A percentile compares a stretch with the other conserved stretches of the same genome.
Conservation (phyloP, 2,797 vertebrate genomes). For the Helostoma temminkii region DNA sequence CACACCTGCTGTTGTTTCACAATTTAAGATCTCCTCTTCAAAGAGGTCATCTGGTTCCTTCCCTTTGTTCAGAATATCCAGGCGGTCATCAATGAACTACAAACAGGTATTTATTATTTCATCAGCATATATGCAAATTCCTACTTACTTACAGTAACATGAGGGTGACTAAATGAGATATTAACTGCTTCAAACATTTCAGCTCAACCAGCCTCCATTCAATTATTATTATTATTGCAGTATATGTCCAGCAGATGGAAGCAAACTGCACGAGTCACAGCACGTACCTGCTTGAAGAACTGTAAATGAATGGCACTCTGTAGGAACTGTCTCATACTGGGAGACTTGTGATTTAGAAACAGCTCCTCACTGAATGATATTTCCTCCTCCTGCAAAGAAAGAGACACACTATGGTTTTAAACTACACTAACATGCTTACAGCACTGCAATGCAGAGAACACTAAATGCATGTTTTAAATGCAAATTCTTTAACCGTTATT, state of each 20-base stretch:
- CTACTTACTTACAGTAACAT: no score
- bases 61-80: constrained; percentile 87
- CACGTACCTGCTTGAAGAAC: constrained; percentile 90
- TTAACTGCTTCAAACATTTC: no score
- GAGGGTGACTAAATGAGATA: no score
- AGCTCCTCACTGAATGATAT: constrained; percentile 85
- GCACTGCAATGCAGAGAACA: no score
- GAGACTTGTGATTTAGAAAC: constrained; percentile 88
- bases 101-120: background rate
- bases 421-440: no score
- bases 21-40: constrained; percentile 88
- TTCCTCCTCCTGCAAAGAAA: constrained; percentile 80
- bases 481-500: no score
- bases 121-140: background rate
- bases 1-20: constrained; percentile 82
- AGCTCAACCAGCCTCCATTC: background rate
- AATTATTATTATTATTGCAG: background rate
- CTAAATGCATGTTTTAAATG: no score
- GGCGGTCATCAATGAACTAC: constrained; percentile 89
- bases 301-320: constrained; percentile 89
- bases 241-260: constrained; percentile 55
- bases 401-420: background rate
- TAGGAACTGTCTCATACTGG: constrained; percentile 87
- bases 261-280: background rate
- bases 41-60: constrained; percentile 89